Base-by-base conservation (phyloP, 2,888 invertebrate genomes). In the Drosophila lutescens region DNA sequence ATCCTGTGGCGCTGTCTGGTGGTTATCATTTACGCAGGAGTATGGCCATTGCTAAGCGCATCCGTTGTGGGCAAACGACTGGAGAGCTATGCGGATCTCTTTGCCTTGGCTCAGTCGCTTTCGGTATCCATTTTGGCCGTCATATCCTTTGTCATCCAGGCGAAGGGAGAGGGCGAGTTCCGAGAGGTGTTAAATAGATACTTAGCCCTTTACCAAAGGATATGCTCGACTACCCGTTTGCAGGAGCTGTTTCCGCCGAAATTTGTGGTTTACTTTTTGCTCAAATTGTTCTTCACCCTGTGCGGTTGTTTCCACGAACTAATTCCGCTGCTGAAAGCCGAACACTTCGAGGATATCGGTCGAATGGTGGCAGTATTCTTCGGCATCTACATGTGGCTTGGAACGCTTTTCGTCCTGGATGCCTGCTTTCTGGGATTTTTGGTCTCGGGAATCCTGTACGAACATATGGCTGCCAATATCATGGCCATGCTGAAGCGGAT, bases 351-450 rank as follows among this genome's bases (percentile, higher is more conserved):
- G 0, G 38, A 72, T 13, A 9, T 60, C 0, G 1, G 8, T 0
- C 51, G 30, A 0, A 8, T 46, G 1, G 17, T 76, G 6, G 32
- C 57, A 3, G 74, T 61, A 0, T 4, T 70, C 8, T 49, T 79
- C 26, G 84, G 83, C 51, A 68, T 79, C 0, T 90, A 85, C 59
- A 62, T 88, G 63, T 90, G 90, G 90, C 43, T 90, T 57, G 88
- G 88, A 54, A 86, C 84, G 0, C 74, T 89, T 32, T 82, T 79
- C 23, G 72, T 84, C 10, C 57, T 90, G 76, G 90, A 90, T 23
- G 56, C 78, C 1, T 89, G 89, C 32, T 88, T 88, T 32, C 66
- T 90, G 43, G 90, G 90, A 8, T 89, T 90, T 32, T 58, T 89
- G 0, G 62, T 88, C 3, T 78, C 82, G n/a, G 79, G 80, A 13